phyloP scores from a whole-genome alignment of 1,140 invertebrate species.

The Stegodyphus dumicola region DNA sequence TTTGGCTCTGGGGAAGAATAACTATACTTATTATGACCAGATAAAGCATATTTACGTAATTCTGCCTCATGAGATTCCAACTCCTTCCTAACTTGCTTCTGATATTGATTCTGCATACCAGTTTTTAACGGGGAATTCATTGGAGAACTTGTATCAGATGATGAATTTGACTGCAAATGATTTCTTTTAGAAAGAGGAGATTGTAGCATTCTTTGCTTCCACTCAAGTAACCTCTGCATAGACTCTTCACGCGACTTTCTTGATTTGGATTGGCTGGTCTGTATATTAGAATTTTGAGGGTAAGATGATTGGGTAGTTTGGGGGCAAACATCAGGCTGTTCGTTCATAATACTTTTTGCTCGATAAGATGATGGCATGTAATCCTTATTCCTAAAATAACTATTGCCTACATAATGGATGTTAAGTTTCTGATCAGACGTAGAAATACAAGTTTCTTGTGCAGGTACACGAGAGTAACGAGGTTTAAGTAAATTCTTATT shows the following conservation, averaged over 20 bases:
- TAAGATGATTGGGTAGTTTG: background rate
- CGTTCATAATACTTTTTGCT: background rate
- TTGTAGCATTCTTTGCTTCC: constrained; percentile 93
- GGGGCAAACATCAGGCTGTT: background rate
- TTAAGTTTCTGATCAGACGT: background rate
- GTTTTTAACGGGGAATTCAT: constrained; percentile 33
- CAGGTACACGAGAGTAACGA: too few relatives aligned
- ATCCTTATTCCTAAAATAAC: background rate
- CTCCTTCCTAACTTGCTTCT: constrained; percentile 63
- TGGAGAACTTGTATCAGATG: constrained; percentile 22
- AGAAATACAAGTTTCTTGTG: background rate
- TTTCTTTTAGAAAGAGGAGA: constrained; percentile 84
- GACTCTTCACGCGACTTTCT: constrained; percentile 84
- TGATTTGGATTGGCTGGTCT: constrained; percentile 71
- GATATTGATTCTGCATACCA: constrained; percentile 47
- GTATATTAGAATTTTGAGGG: constrained; percentile 63
- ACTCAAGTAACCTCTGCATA: constrained; percentile 88
- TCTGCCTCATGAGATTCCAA: constrained; percentile 58
- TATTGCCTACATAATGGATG: background rate
- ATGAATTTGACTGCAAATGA: constrained; percentile 62
- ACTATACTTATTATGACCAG: background rate
- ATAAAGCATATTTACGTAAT: background rate
- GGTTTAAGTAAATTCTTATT: constrained; percentile 40
- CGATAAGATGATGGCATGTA: background rate
- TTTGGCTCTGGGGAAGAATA: background rate